Conservation (phyloP, 2,888 invertebrate species). For the Belgica antarctica region DNA sequence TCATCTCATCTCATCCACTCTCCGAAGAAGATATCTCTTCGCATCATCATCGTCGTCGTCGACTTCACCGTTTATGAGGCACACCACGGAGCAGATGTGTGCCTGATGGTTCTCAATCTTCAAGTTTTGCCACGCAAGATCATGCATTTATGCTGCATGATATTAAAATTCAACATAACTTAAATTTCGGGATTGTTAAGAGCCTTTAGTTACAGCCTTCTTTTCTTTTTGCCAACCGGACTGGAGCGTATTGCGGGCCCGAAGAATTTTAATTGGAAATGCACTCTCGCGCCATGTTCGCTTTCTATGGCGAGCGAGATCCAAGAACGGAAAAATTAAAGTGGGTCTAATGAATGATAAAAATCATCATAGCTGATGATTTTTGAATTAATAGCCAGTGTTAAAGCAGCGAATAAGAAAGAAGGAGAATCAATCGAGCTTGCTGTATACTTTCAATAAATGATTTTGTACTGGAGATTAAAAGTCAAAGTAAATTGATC, state of each 20-base stretch:
- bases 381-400: neutral
- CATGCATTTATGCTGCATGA: conserved; percentile 5
- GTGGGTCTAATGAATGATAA: conserved; percentile 36
- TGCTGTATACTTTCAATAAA: neutral
- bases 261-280: conserved; percentile 36
- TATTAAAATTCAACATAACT: conserved; percentile 11
- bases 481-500: conserved; percentile 38
- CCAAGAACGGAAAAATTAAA: neutral
- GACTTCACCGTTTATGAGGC: neutral
- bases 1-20: neutral
- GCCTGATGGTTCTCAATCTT: conserved; percentile 14
- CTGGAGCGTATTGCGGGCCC: neutral
- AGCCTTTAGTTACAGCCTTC: conserved; percentile 10
- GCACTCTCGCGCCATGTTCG: neutral
- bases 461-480: conserved; percentile 17
- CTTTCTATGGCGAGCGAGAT: neutral
- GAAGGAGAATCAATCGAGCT: conserved; percentile 18
- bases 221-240: neutral
- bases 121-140: conserved; percentile 3
- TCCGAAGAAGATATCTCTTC: neutral
- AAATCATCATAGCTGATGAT: conserved; percentile 29
- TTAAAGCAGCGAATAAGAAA: neutral
- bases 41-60: neutral
- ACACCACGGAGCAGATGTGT: neutral
- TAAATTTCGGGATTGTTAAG: neutral